A percentile compares a stretch with the other conserved stretches of the same genome.
These are phyloP conservation scores for Heterohyrax brucei DNA, from an alignment of 2,797 vertebrate genomes.

Conservation along the genomic window DNA sequence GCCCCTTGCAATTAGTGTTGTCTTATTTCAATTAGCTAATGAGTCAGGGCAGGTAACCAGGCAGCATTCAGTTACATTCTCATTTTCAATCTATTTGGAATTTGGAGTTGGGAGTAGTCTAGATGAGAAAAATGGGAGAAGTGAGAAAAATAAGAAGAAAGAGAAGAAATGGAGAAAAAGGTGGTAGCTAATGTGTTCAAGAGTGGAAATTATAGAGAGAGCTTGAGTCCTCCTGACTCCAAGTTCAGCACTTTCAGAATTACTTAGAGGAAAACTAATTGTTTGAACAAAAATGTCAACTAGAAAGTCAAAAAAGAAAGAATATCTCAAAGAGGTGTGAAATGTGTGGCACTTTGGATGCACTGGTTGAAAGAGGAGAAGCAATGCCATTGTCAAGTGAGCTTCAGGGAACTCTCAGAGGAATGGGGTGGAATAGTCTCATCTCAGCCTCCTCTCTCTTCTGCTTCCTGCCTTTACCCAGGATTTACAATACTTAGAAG, in stretches of 20 bases:
- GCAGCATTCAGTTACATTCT: neutral
- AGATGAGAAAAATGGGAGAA: neutral
- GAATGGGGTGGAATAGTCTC: neutral
- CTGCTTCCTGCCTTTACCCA: neutral
- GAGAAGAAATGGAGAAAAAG: neutral
- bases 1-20: too few species aligned
- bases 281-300: conserved; percentile 46
- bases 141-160: neutral
- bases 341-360: neutral
- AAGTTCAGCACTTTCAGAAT: conserved; percentile 40
- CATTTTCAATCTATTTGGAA: conserved; percentile 41
- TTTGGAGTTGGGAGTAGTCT: neutral
- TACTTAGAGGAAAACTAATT: neutral
- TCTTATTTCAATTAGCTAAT: too few species aligned
- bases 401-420: neutral
- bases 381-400: neutral
- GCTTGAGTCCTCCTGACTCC: neutral
- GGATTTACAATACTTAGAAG: too few species aligned
- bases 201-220: neutral
- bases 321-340: conserved; percentile 56
- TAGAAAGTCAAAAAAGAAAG: conserved; percentile 62
- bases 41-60: too few species aligned
- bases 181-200: neutral
- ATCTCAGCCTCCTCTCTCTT: neutral
- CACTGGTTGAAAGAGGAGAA: conserved; percentile 29